Evolutionary conservation across 2,797 vertebrate genomes (phyloP).

Genomic region (Rhinophrynus dorsalis): DNA sequence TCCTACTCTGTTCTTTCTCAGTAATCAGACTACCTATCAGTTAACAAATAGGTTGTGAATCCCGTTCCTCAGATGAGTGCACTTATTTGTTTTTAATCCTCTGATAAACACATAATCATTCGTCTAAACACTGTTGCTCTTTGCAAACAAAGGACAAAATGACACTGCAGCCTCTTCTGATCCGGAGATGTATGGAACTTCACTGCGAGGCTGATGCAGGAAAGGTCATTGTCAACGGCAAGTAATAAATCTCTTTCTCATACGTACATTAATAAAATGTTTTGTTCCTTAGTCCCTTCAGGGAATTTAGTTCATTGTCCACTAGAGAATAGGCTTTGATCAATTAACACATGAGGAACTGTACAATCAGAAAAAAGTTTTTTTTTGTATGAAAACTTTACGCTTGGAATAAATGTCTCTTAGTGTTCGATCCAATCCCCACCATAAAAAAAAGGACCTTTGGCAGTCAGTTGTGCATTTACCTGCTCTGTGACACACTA

Average conservation of each 20-base stretch:
- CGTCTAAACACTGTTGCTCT: conserved; percentile 2
- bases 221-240: background rate
- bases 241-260: conserved; percentile 6
- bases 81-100: background rate
- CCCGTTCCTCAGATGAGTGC: background rate
- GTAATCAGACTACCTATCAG: background rate
- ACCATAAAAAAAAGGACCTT: no score
- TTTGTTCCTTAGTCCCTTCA: background rate
- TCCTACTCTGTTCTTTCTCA: background rate
- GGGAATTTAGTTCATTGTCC: background rate
- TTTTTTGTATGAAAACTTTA: no score
- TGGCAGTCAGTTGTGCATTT: no score
- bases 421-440: no score
- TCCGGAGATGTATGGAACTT: background rate
- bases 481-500: no score
- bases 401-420: no score
- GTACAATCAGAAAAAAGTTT: no score
- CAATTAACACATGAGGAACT: no score
- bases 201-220: background rate
- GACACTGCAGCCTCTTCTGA: background rate
- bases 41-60: background rate
- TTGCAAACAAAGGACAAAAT: background rate
- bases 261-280: no score
- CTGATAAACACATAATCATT: background rate
- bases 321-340: no score